These are phyloP conservation scores for Platerodrilus igneus DNA, from an alignment of 2,888 invertebrate species.

Conservation along the genomic window DNA sequence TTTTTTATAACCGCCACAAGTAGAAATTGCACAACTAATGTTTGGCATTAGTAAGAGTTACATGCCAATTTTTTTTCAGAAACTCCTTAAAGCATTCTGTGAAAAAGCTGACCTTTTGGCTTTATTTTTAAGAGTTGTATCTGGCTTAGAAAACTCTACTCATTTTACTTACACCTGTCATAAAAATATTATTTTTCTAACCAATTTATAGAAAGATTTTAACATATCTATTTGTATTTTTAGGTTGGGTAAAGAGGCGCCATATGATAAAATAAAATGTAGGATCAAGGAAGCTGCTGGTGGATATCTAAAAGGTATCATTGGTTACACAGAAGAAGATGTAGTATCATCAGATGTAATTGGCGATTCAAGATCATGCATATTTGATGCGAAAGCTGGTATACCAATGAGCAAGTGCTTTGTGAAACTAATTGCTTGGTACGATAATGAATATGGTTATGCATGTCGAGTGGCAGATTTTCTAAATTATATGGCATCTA, in stretches of 20 bases:
- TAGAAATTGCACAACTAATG: too few relatives aligned
- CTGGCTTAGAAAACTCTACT: too few relatives aligned
- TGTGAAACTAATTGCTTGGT: slow-evolving; percentile 82
- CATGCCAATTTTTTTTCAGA: too few relatives aligned
- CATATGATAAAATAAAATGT: slow-evolving; percentile 60
- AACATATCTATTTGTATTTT: too few relatives aligned
- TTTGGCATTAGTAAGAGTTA: too few relatives aligned
- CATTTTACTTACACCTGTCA: too few relatives aligned
- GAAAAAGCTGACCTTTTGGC: too few relatives aligned
- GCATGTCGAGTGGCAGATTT: slow-evolving; percentile 74
- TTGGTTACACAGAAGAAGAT: slow-evolving; percentile 67
- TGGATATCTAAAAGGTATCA: slow-evolving; percentile 56
- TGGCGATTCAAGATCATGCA: slow-evolving; percentile 63
- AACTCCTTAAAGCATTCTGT: too few relatives aligned
- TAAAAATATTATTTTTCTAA: too few relatives aligned
- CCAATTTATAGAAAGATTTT: too few relatives aligned
- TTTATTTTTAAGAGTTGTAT: too few relatives aligned
- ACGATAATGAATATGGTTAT: slow-evolving; percentile 85
- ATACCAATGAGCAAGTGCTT: slow-evolving; percentile 71
- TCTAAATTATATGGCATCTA: slow-evolving; percentile 45
- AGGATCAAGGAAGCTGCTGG: slow-evolving; percentile 56
- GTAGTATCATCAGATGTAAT: slow-evolving; percentile 69
- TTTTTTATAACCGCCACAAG: too few relatives aligned
- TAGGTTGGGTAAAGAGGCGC: slow-evolving; percentile 52
- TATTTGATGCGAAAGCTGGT: slow-evolving; percentile 75